phyloP scores from a whole-genome alignment of 2,113 vertebrate species.

The Sarotherodon lohbergeri region DNA sequence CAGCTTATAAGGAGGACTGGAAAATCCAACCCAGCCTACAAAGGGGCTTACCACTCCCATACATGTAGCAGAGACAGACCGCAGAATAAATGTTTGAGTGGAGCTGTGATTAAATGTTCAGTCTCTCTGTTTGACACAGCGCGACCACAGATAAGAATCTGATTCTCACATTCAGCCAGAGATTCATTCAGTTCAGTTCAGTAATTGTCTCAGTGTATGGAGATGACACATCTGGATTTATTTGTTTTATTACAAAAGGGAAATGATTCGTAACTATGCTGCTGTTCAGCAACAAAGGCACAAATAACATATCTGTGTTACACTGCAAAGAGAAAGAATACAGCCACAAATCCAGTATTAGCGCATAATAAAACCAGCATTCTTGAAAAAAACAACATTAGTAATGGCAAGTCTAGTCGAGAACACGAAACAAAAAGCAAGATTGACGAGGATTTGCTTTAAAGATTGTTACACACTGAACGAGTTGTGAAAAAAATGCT shows the following conservation, averaged over 20 bases:
- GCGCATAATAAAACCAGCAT: not conserved
- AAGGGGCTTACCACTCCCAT: no score
- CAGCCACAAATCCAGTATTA: not conserved
- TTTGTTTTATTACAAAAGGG: not conserved
- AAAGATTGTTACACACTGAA: no score
- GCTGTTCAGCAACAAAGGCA: not conserved
- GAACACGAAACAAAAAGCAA: no score
- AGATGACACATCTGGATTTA: accelerated
- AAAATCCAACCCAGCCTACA: not conserved
- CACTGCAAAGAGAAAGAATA: not conserved
- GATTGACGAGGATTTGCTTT: no score
- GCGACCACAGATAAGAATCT: no score
- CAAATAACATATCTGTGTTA: not conserved
- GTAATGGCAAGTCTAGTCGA: not conserved
- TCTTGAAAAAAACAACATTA: not conserved
- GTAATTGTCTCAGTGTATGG: not conserved
- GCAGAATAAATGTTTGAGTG: no score
- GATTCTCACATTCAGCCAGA: not conserved
- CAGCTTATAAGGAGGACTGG: not conserved
- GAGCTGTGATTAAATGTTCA: no score
- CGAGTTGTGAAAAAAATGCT: no score
- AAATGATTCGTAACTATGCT: not conserved
- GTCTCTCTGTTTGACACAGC: no score
- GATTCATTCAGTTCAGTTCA: not conserved
- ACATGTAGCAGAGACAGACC: no score